Evolutionary conservation across 2,888 invertebrate species (phyloP).

Genomic region (Osedax frankpressi): DNA sequence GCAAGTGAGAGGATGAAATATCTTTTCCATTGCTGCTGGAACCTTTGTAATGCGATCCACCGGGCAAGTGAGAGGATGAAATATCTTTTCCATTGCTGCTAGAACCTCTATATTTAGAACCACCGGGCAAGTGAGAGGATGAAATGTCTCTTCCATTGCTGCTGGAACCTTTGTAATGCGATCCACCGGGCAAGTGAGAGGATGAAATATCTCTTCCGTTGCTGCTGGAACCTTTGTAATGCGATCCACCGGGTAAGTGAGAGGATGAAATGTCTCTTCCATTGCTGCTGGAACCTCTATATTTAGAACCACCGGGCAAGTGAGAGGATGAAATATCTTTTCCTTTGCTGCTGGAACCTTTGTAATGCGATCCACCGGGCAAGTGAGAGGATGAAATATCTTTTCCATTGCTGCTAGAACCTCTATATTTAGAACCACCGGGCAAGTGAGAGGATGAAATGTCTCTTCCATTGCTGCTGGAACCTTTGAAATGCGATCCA

Average conservation of each 20-base stretch:
- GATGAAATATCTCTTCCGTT: background rate
- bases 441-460: background rate
- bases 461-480: no score
- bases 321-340: background rate
- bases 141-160: background rate
- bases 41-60: background rate
- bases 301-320: background rate
- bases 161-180: background rate
- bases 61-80: background rate
- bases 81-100: no score
- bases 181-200: background rate
- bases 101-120: background rate
- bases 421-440: background rate
- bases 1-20: background rate
- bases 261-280: background rate
- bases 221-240: no score
- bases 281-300: background rate
- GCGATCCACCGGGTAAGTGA: background rate
- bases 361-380: background rate
- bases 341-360: no score
- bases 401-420: no score
- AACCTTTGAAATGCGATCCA: background rate
- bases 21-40: no score
- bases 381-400: background rate
- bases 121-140: background rate